Evolutionary conservation across 2,797 vertebrate genomes (phyloP), one percentile per base, ranked within the genome.

Genomic region (Amphiprion clarkii): DNA sequence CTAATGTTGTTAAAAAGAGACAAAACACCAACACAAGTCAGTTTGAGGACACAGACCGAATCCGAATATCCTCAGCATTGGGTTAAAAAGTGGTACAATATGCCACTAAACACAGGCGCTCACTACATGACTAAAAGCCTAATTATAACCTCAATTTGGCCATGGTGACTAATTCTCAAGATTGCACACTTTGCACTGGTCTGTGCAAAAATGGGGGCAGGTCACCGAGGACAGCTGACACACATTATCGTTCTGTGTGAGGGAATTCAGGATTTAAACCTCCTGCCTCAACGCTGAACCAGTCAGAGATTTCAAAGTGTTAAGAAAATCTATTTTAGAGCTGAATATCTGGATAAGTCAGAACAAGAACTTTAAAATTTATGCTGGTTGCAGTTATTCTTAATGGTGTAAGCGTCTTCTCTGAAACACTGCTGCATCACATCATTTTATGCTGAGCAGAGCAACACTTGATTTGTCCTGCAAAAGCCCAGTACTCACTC

Each of bases 181-280:
- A 77, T 78, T 66, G 48, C 51, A 82, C 78, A 82, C 76, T 81
- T 77, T 75, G 72, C 67, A 40, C 65, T 60, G 53, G 64, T 79
- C 66, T 74, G 49, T 68, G 56, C 52, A 76, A 90, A 48, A 89
- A 49, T 73, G 63, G 90, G 90, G 76, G 69, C 85, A 87, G 81
- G 86, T 88, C 90, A 87, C 85, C n/a, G 39, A 87, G 82, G 87
- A 92, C 62, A 79, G 67, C 57, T 82, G 86, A 82, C 87, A 88
- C 86, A 86, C 56, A 76, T 87, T 82, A 59, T 60, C 31, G 61
- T 36, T 66, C 36, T 61, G 61, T 59, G 42, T 70, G 66, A 25
- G 25, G 54, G 67, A 60, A 62, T 76, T 51, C 52, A 71, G 49
- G 49, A 76, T 66, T 69, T 55, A 76, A 74, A 61, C 73, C 55